Evolutionary conservation across 2,113 vertebrate genomes (phyloP).

Genomic region (Synchiropus splendidus): DNA sequence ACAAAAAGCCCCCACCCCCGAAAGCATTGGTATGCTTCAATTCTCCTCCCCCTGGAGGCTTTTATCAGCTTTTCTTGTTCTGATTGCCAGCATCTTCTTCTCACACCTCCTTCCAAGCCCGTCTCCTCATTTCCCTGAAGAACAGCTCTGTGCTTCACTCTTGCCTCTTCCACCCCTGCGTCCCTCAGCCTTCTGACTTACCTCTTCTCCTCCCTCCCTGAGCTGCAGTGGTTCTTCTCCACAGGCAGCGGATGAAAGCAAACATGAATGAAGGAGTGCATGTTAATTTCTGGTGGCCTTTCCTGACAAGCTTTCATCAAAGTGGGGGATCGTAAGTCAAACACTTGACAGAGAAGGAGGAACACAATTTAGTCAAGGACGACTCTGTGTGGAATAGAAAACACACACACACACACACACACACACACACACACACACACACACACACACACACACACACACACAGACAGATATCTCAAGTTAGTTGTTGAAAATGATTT

Average conservation of each 20-base stretch:
- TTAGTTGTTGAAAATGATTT: no score
- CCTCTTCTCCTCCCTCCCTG: slow-evolving; percentile 5
- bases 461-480: no score
- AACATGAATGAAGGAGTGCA: slow-evolving; percentile 20
- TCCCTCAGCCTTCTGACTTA: slow-evolving; percentile 2
- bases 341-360: slow-evolving; percentile 5
- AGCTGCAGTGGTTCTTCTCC: no score
- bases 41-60: slow-evolving; percentile 23
- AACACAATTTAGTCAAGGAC: slow-evolving; percentile 16
- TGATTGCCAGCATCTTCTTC: slow-evolving; percentile 22
- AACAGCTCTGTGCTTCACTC: slow-evolving; percentile 20
- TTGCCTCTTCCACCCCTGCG: slow-evolving; percentile 13
- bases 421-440: no score
- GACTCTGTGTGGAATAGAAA: no score
- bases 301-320: slow-evolving; percentile 54
- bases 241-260: slow-evolving; percentile 15
- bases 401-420: no score
- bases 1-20: slow-evolving; percentile 21
- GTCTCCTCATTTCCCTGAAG: slow-evolving; percentile 29
- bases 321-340: slow-evolving; percentile 18
- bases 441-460: no score
- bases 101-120: slow-evolving; percentile 25
- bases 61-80: slow-evolving; percentile 31
- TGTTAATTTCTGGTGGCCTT: slow-evolving; percentile 44
- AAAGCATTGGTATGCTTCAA: slow-evolving; percentile 15